Evolutionary conservation across 2,797 vertebrate genomes (phyloP).

Genomic region (Crenuchus spilurus): DNA sequence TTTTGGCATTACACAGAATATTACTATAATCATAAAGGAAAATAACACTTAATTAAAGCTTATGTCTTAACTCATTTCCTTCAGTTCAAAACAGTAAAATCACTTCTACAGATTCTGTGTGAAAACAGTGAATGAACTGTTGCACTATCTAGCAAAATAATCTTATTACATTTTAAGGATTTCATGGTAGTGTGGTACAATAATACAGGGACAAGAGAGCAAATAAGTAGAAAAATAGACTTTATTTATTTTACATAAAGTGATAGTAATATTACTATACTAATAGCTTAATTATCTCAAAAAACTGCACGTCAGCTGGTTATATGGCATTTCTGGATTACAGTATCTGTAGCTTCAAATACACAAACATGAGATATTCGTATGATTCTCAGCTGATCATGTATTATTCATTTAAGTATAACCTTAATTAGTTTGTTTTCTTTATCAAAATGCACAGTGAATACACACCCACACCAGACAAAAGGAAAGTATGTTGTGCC

Average conservation of each 20-base stretch:
- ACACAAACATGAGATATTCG: neutral
- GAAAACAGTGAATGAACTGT: neutral
- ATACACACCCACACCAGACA: neutral
- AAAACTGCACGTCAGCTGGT: neutral
- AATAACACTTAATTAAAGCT: neutral
- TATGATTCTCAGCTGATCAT: neutral
- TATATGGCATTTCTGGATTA: neutral
- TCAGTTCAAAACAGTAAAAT: neutral
- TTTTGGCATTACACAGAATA: neutral
- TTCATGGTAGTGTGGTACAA: neutral
- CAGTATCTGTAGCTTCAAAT: too few relatives aligned
- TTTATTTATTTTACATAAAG: conserved; percentile 49
- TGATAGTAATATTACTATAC: neutral
- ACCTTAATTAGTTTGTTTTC: neutral
- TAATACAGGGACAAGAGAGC: neutral
- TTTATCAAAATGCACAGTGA: neutral
- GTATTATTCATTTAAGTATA: neutral
- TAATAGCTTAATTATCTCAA: neutral
- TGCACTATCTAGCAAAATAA: neutral
- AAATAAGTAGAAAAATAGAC: conserved; percentile 40
- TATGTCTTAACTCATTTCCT: neutral
- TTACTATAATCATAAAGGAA: neutral
- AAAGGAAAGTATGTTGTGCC: neutral
- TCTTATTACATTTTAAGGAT: neutral
- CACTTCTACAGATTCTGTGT: neutral